Base-by-base conservation (phyloP, 2,113 vertebrate genomes). In the Actenoides hombroni region DNA sequence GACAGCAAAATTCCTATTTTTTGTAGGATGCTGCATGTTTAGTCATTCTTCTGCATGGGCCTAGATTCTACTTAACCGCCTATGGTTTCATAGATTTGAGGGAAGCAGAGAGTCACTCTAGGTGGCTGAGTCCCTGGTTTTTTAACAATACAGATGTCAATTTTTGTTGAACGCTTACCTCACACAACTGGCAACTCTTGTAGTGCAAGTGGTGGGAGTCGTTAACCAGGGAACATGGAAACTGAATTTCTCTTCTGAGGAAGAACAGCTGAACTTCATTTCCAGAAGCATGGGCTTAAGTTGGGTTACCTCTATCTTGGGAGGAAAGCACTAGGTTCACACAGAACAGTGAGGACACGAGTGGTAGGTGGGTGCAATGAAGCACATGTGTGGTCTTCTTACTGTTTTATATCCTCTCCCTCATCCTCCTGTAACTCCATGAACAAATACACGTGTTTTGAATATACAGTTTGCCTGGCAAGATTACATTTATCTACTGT, bases 381-480 rank as follows among this genome's bases (percentile, higher is more conserved):
- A 31, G 33, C 3, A 2, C 25, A 13, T 13, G 35, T 21, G 11
- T 42, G 31, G 37, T 73, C 19, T 8, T 76, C 35, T 24, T 35
- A 57, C 3, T 8, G 7, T 56, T 91, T 84, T 37, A 49, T 90
- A 54, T 51, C 31, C 16, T 88, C 28, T 83, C 29, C 29, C 42
- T 84, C 57, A 40, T 16, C 44, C 51, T 61, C 64, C 29, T 54
- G 26, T 57, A 91, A 54, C 70, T 56, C 39, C 35, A 79, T 2
- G 1, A 77, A 65, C 35, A 86, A 39, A 21, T 8, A 39, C 0
- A 0, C 19, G 5, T 33, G 33, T 42, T 79, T 37, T 83, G 12
- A 59, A 44, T 9, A 1, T 6, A 64, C 20, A 23, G 5, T 68
- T 74, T 24, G 9, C 37, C 33, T 5, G 4, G 65, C 7, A 11